Evolutionary conservation across 1,140 invertebrate species (phyloP).

Genomic region (Eubasilissa regina): DNA sequence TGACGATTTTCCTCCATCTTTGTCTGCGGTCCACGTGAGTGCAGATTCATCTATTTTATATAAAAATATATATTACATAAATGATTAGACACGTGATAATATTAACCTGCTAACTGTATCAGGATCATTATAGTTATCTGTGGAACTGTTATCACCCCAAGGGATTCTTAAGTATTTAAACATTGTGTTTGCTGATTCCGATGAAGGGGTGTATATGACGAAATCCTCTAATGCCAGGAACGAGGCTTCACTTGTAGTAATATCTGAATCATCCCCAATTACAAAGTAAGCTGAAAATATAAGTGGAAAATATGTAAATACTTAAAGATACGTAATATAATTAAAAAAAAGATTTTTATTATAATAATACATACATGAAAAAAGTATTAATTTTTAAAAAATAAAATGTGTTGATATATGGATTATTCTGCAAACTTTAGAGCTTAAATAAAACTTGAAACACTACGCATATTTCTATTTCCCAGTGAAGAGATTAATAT

Average conservation of each 20-base stretch:
- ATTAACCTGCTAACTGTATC: slow-evolving; percentile 72
- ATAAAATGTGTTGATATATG: too few relatives aligned
- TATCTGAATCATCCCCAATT: slow-evolving; percentile 60
- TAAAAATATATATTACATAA: too few relatives aligned
- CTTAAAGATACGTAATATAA: too few relatives aligned
- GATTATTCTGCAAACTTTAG: too few relatives aligned
- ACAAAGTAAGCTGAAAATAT: slow-evolving; percentile 67
- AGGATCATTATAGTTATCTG: slow-evolving; percentile 57
- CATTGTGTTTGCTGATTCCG: slow-evolving; percentile 51
- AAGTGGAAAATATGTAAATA: not conserved
- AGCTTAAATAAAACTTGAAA: too few relatives aligned
- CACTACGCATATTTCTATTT: too few relatives aligned
- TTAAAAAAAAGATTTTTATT: not conserved
- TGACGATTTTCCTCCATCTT: too few relatives aligned
- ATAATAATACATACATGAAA: not conserved
- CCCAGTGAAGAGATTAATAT: too few relatives aligned
- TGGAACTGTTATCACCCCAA: slow-evolving; percentile 21
- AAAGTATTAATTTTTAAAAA: too few relatives aligned
- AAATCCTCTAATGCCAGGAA: slow-evolving; percentile 63
- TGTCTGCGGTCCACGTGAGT: too few relatives aligned
- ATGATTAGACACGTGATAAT: not conserved
- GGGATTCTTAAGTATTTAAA: slow-evolving; percentile 50
- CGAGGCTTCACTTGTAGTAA: slow-evolving; percentile 60
- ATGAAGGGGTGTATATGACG: slow-evolving; percentile 60
- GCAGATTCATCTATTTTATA: too few relatives aligned